Conservation (phyloP, 2,113 vertebrate genomes). For the Vulpes ferrilata region DNA sequence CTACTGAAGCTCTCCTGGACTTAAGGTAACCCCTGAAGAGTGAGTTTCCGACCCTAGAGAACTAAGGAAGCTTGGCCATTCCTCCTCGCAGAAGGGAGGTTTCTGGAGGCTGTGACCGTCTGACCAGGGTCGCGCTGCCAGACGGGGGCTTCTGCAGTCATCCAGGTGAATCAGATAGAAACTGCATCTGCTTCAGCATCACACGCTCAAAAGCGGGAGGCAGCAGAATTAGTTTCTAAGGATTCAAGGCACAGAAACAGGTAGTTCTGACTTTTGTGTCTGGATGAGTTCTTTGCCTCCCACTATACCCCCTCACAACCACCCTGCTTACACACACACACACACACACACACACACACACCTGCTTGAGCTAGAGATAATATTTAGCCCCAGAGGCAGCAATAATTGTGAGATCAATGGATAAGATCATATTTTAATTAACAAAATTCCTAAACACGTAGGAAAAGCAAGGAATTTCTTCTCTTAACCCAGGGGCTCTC, state of each 20-base stretch:
- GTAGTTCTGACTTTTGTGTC: neutral
- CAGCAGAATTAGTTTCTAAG: neutral
- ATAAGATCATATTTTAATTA: neutral
- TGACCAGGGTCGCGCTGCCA: neutral
- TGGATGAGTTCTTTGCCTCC: neutral
- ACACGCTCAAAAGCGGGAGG: neutral
- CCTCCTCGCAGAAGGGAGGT: neutral
- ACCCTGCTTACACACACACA: neutral
- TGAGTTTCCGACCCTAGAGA: neutral
- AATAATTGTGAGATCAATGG: neutral
- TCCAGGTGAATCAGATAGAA: neutral
- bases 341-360: too few species aligned
- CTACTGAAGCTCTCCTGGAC: fast-evolving
- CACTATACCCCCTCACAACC: neutral
- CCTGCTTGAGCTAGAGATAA: neutral
- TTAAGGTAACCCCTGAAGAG: neutral
- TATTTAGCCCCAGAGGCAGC: neutral
- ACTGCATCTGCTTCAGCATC: neutral
- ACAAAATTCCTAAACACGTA: neutral
- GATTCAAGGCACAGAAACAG: neutral
- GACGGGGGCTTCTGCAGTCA: neutral
- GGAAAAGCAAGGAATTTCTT: neutral
- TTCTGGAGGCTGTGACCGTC: neutral
- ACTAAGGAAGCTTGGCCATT: neutral
- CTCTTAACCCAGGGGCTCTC: neutral